Evolutionary conservation across 2,797 vertebrate genomes (phyloP).

Genomic region (Hozukius guyotensis): DNA sequence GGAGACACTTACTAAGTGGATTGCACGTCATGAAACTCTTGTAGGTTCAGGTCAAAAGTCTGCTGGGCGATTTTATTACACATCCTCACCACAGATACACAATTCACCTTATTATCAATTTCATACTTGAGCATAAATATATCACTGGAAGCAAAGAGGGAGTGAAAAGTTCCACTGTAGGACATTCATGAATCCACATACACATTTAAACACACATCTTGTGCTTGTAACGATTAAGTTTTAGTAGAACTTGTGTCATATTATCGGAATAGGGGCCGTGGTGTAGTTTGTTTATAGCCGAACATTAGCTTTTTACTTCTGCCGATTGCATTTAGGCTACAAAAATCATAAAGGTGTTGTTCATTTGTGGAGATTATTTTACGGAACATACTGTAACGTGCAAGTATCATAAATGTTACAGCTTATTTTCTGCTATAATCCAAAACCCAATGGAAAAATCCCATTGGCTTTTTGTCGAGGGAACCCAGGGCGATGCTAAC

Average conservation of each 20-base stretch:
- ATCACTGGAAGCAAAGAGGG: background rate
- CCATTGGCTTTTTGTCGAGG: too few species aligned
- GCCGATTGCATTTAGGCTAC: too few species aligned
- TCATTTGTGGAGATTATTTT: too few species aligned
- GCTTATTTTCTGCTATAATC: too few species aligned
- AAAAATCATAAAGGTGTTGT: too few species aligned
- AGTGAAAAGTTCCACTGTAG: background rate
- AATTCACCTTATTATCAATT: background rate
- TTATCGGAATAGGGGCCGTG: background rate
- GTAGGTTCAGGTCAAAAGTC: slow-evolving; percentile 1
- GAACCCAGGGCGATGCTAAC: too few species aligned
- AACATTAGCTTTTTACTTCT: too few species aligned
- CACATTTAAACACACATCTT: background rate
- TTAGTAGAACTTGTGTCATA: background rate
- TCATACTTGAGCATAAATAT: background rate
- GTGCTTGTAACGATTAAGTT: background rate
- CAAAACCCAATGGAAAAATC: too few species aligned
- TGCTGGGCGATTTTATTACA: background rate
- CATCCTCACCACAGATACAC: background rate
- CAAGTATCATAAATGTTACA: too few species aligned
- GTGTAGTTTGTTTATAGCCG: too few species aligned
- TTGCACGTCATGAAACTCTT: slow-evolving; percentile 2
- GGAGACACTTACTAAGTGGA: slow-evolving; percentile 11
- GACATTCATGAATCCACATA: background rate
- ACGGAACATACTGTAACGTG: too few species aligned